These are phyloP conservation scores for Cheilosia soror DNA, from an alignment of 2,888 invertebrate genomes.

Conservation along the genomic window DNA sequence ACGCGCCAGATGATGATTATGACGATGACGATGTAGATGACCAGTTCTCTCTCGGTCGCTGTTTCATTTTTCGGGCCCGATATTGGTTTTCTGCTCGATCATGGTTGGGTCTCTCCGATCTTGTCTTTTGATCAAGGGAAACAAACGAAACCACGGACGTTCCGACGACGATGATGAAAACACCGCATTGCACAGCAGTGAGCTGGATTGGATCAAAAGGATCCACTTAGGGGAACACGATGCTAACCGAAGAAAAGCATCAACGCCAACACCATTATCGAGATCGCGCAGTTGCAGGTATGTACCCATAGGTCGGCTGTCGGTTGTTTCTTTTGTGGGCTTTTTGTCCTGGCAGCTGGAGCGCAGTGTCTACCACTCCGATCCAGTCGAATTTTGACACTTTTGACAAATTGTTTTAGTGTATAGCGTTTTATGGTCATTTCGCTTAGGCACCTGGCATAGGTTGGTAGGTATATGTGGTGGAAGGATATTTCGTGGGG, in stretches of 20 bases:
- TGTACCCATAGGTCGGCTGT: not conserved
- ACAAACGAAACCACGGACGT: constrained; percentile 3
- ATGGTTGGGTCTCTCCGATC: constrained; percentile 62
- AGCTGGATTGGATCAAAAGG: constrained; percentile 60
- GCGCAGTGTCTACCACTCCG: constrained; percentile 55
- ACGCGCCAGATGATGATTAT: not conserved
- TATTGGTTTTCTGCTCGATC: constrained; percentile 77
- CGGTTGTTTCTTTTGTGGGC: constrained; percentile 34
- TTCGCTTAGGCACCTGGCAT: constrained; percentile 37
- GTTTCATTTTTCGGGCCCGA: constrained; percentile 49
- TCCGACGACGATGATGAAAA: constrained; percentile 13
- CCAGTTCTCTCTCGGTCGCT: constrained; percentile 56
- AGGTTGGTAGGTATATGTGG: not conserved
- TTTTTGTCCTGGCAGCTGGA: constrained; percentile 53
- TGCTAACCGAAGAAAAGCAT: constrained; percentile 54
- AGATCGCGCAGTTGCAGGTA: constrained; percentile 11
- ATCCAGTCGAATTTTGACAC: constrained; percentile 80
- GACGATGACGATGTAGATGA: constrained; percentile 40
- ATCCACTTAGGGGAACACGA: constrained; percentile 34
- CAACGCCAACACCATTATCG: constrained; percentile 71
- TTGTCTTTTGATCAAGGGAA: constrained; percentile 51
- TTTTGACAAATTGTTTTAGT: constrained; percentile 81
- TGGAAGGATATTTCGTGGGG: constrained; percentile 16
- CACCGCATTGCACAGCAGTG: constrained; percentile 24
- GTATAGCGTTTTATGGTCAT: constrained; percentile 75